Percentiles rank a stretch among this genome's conserved stretches.
Conservation (phyloP, 2,888 invertebrate species). For the Mongoloraphidia duomilia region DNA sequence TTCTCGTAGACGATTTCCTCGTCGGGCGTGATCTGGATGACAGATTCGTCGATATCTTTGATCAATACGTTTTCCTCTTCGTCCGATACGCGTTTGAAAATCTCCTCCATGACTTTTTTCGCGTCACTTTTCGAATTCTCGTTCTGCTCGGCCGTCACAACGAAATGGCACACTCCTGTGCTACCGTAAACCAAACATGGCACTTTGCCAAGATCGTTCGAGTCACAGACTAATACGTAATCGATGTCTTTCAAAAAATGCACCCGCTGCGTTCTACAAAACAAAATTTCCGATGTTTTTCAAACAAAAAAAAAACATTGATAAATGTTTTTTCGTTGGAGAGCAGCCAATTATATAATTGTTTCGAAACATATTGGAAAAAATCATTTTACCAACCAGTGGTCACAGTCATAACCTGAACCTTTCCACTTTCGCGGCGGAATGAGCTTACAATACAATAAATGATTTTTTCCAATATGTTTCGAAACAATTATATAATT, state of each 20-base stretch:
- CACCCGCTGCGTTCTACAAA: too few relatives aligned
- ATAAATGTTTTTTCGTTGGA: too few relatives aligned
- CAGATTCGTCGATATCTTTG: slow-evolving; percentile 27
- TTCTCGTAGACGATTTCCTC: slow-evolving; percentile 30
- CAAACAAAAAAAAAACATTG: too few relatives aligned
- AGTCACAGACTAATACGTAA: slow-evolving; percentile 27
- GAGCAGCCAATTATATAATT: too few relatives aligned
- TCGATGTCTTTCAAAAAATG: slow-evolving; percentile 26
- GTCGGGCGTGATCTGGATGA: slow-evolving; percentile 31
- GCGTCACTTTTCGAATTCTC: slow-evolving; percentile 22
- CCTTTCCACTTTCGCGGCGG: too few relatives aligned
- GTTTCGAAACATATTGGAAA: too few relatives aligned
- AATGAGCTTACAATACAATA: too few relatives aligned
- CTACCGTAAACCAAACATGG: slow-evolving; percentile 32
- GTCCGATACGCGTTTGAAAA: slow-evolving; percentile 23
- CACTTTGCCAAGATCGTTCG: slow-evolving; percentile 31
- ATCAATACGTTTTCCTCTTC: slow-evolving; percentile 24
- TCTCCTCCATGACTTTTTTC: slow-evolving; percentile 26
- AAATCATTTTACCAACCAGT: too few relatives aligned
- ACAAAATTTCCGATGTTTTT: too few relatives aligned
- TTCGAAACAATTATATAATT: too few relatives aligned
- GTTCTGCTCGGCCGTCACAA: slow-evolving; percentile 17
- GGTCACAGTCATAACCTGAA: too few relatives aligned
- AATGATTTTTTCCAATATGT: too few relatives aligned
- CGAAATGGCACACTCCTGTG: slow-evolving; percentile 18